Base-by-base conservation (phyloP, 2,888 invertebrate species). In the Acleris laterana region DNA sequence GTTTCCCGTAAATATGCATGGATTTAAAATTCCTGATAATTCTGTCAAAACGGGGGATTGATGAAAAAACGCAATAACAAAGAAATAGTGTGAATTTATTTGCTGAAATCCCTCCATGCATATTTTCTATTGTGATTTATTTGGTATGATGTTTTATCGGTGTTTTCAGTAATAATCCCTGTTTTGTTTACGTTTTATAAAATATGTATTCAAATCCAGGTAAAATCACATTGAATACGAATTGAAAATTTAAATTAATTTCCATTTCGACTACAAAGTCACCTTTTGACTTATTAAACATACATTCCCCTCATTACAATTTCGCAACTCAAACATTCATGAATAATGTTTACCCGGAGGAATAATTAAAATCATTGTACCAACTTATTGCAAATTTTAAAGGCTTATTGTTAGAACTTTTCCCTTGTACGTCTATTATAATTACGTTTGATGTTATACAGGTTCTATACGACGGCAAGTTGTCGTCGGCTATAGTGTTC, bases 391-490 rank as follows among this genome's bases (percentile, higher is more conserved):
- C 22, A 32, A 48, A 53, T 55, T 61, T 25, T n/a, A 48, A 62
- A 44, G 56, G 48, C 51, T 48, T 62, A 51, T 51, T 46, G n/a
- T 17, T 19, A 61, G 22, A 50, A 50, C 42, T 53, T 53, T 32
- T 28, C 46, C 46, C n/a, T 9, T 38, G 11, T 13, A 32, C 25
- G 3, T 9, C 9, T 32, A 32, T 32, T 32, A 17, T 61, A 13
- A 55, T 60, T 50, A 52, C 42, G n/a, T 49, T 17, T 22, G 25
- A 16, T 52, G 17, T 52, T 56, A 38, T 32, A 44, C 94, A 99
- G 98, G 98, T 99, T 73, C 94, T 99, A 77, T 99, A 99, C 93
- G 99, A 99, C 93, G 99, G 99, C 71, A 99, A 99, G 93, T 94
- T 99, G 84, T 98, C 99, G 70, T 97, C 96, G 80, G 98, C 97